phyloP scores from a whole-genome alignment of 2,888 invertebrate species.

The Abrostola triplasia region DNA sequence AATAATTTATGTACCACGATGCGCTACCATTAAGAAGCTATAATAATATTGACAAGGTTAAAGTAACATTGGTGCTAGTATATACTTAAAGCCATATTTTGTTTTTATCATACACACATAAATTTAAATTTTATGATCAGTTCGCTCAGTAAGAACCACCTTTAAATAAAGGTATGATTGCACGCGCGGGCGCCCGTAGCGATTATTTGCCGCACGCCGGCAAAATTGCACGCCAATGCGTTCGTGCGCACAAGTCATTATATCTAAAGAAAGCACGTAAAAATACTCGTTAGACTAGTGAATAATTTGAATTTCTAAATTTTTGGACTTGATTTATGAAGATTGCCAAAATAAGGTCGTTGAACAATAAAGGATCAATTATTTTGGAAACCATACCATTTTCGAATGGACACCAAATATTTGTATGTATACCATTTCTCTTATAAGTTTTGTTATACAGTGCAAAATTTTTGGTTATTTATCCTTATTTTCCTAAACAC shows the following conservation, averaged over 20 bases:
- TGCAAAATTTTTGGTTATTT: no score
- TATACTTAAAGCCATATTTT: constrained; percentile 6
- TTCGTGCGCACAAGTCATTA: constrained; percentile 65
- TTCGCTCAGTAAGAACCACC: constrained; percentile 63
- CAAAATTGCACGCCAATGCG: constrained; percentile 80
- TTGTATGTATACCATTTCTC: no score
- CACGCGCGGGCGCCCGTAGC: constrained; percentile 74
- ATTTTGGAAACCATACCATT: no score
- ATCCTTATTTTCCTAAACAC: no score
- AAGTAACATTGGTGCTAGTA: neutral
- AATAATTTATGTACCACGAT: no score
- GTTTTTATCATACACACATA: constrained; percentile 11
- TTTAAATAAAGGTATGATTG: constrained; percentile 70
- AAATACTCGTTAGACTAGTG: constrained; percentile 55
- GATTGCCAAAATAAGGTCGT: neutral
- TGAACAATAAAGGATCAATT: neutral
- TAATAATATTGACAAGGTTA: neutral
- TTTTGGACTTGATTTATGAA: constrained; percentile 35
- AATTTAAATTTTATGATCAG: constrained; percentile 18
- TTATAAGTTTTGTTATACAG: no score
- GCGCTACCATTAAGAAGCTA: neutral
- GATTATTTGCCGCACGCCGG: constrained; percentile 81
- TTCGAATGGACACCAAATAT: no score
- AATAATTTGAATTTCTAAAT: constrained; percentile 49
- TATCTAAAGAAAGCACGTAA: constrained; percentile 51